These are phyloP conservation scores for Sinocyclocheilus maitianheensis DNA, from an alignment of 2,113 vertebrate species.

Conservation along the genomic window DNA sequence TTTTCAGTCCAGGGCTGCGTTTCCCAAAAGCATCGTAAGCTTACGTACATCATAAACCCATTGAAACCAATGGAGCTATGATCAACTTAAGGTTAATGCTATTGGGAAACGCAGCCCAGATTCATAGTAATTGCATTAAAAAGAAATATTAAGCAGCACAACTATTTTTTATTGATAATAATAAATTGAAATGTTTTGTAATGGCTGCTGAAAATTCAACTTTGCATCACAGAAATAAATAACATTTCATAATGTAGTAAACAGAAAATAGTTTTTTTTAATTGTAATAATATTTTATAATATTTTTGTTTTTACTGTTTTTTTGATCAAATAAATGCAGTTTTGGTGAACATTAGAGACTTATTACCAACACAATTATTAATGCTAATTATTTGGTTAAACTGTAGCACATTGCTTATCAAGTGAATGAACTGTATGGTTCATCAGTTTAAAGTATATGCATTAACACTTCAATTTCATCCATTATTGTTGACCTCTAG, in stretches of 20 bases:
- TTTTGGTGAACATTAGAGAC: background rate
- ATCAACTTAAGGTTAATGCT: too few species aligned
- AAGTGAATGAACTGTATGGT: background rate
- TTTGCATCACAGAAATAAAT: background rate
- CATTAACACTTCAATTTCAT: background rate
- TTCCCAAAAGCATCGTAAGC: too few species aligned
- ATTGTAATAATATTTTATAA: too few species aligned
- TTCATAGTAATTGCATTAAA: background rate
- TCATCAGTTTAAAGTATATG: background rate
- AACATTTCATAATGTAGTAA: background rate
- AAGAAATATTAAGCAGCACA: background rate
- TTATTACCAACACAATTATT: background rate
- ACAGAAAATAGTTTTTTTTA: too few species aligned
- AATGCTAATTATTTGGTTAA: background rate
- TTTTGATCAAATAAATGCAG: background rate
- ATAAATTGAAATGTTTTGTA: background rate
- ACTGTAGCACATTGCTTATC: background rate
- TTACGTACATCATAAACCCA: too few species aligned
- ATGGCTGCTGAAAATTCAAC: background rate
- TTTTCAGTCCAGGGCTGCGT: background rate
- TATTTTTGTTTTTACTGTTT: background rate
- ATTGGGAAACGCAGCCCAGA: too few species aligned
- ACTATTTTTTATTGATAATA: background rate
- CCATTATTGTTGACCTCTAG: slow-evolving; percentile 69
- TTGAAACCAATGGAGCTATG: too few species aligned